A percentile compares a stretch with the other conserved stretches of the same genome.
phyloP scores from a whole-genome alignment of 2,888 invertebrate species.

The Thymelicus sylvestris region DNA sequence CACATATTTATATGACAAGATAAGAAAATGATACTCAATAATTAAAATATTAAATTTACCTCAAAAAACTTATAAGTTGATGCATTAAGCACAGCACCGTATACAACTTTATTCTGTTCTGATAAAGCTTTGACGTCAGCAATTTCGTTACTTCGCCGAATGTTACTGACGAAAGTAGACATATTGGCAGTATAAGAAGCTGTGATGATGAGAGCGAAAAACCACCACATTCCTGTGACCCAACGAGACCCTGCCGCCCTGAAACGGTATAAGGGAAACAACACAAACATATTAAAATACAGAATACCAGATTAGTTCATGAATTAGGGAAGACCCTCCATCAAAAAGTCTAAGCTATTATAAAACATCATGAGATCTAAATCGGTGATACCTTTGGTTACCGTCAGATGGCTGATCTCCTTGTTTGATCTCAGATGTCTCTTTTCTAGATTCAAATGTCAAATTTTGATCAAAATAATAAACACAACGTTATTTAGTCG shows the following conservation, averaged over 20 bases:
- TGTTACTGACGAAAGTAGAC: slow-evolving; percentile 93
- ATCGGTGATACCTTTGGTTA: too few relatives aligned
- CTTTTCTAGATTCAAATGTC: too few relatives aligned
- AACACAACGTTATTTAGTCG: too few relatives aligned
- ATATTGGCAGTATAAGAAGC: slow-evolving; percentile 91
- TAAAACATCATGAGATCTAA: too few relatives aligned
- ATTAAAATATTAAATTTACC: slow-evolving; percentile 70
- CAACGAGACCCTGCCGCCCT: slow-evolving; percentile 96
- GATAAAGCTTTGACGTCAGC: slow-evolving; percentile 92
- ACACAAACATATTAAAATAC: too few relatives aligned
- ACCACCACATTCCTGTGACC: slow-evolving; percentile 96
- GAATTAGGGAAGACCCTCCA: too few relatives aligned
- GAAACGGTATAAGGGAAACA: slow-evolving; percentile 8
- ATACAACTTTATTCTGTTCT: slow-evolving; percentile 93
- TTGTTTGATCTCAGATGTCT: too few relatives aligned
- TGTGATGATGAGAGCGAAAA: slow-evolving; percentile 95
- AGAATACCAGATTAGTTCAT: too few relatives aligned
- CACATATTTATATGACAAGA: too few relatives aligned
- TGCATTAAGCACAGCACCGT: slow-evolving; percentile 91
- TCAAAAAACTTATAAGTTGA: slow-evolving; percentile 94
- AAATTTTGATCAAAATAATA: too few relatives aligned
- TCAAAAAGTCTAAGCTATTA: too few relatives aligned
- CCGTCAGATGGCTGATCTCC: too few relatives aligned
- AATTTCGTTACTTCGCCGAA: slow-evolving; percentile 91
- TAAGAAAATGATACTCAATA: neutral